Percentiles rank a stretch among this genome's conserved stretches.
Evolutionary conservation across 2,113 vertebrate species (phyloP).

Genomic region (Meles meles): DNA sequence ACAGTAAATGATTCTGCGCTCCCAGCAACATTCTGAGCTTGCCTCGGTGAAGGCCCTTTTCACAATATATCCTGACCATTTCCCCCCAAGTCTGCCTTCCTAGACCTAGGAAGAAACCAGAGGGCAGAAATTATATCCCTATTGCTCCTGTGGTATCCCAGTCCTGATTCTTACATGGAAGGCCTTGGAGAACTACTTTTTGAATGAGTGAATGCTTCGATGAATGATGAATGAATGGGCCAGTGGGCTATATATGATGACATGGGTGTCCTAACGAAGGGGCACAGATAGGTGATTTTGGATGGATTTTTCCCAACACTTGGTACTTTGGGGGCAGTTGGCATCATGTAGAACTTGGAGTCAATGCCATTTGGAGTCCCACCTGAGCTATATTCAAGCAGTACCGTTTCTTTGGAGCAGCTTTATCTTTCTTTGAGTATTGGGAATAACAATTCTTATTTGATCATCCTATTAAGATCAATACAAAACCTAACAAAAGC

Average conservation of each 20-base stretch:
- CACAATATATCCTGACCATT: background rate
- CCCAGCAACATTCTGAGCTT: background rate
- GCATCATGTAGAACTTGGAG: background rate
- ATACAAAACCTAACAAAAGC: slow-evolving; percentile 56
- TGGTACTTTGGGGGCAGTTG: background rate
- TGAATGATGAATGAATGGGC: background rate
- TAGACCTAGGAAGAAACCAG: background rate
- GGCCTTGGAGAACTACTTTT: background rate
- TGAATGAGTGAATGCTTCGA: background rate
- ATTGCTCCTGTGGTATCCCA: background rate
- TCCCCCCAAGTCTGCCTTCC: background rate
- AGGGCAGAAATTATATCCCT: background rate
- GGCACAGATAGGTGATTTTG: background rate
- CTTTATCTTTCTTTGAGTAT: slow-evolving; percentile 49
- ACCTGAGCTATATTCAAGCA: background rate
- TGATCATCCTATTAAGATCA: slow-evolving; percentile 61
- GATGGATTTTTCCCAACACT: background rate
- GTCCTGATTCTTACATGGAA: background rate
- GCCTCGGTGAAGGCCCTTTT: background rate
- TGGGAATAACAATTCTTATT: slow-evolving; percentile 54
- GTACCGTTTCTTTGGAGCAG: background rate
- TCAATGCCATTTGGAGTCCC: background rate
- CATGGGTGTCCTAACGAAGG: background rate
- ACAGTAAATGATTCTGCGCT: background rate
- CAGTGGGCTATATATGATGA: background rate